Conservation (phyloP, 1,140 invertebrate species). For the Charaxes varanes region DNA sequence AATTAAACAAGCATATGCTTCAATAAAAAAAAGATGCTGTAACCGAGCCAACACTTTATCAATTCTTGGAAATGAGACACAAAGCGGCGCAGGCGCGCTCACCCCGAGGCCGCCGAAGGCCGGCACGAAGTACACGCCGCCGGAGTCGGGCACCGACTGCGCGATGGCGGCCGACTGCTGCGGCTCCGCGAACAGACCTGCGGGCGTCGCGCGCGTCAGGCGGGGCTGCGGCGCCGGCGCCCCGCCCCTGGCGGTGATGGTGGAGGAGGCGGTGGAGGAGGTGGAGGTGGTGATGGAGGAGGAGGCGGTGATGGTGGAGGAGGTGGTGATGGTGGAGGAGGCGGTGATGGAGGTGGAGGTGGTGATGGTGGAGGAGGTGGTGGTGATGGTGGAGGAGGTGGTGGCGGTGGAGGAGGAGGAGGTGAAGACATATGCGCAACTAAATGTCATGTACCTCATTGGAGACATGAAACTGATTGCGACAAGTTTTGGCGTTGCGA, state of each 20-base stretch:
- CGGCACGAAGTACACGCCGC: conserved; percentile 92
- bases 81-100: too few relatives aligned
- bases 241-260: neutral
- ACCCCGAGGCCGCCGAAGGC: conserved; percentile 94
- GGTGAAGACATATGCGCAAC: conserved; percentile 18
- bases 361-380: conserved; percentile 9
- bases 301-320: neutral
- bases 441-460: conserved; percentile 39
- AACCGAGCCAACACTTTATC: conserved; percentile 2
- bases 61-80: too few relatives aligned
- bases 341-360: conserved; percentile 4
- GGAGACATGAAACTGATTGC: conserved; percentile 73
- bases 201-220: neutral
- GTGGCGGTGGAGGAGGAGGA: conserved; percentile 2
- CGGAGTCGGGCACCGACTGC: conserved; percentile 80
- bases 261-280: conserved; percentile 1
- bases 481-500: conserved; percentile 75
- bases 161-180: conserved; percentile 83
- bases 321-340: conserved; percentile 7
- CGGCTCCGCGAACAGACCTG: conserved; percentile 83
- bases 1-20: too few relatives aligned
- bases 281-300: neutral
- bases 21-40: too few relatives aligned
- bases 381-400: conserved; percentile 5
- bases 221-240: conserved; percentile 2